phyloP scores from a whole-genome alignment of 2,888 invertebrate species.

The Buathra laborator region DNA sequence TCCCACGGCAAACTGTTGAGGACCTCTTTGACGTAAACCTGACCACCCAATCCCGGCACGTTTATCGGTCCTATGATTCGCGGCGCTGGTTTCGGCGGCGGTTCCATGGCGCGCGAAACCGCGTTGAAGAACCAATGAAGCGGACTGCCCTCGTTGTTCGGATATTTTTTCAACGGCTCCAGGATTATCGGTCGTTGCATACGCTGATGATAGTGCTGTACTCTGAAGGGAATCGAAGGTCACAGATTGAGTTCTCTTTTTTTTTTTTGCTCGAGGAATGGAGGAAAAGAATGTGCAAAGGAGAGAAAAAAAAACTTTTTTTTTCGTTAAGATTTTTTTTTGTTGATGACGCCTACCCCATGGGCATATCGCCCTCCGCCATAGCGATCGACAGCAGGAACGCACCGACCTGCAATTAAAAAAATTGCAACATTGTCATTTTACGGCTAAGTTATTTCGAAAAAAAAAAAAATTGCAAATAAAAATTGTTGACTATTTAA shows the following conservation, averaged over 20 bases:
- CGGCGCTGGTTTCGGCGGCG: slow-evolving; percentile 59
- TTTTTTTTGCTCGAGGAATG: neutral
- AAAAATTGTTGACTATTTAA: too few species aligned
- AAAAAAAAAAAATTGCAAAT: too few species aligned
- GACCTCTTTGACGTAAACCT: slow-evolving; percentile 76
- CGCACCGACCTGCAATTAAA: slow-evolving; percentile 71
- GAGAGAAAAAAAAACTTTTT: neutral
- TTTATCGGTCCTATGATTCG: slow-evolving; percentile 76
- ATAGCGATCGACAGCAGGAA: slow-evolving; percentile 70
- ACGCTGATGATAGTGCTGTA: slow-evolving; percentile 51
- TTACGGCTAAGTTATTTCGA: neutral
- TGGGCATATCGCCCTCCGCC: slow-evolving; percentile 67
- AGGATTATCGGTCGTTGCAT: slow-evolving; percentile 71
- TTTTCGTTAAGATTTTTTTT: slow-evolving; percentile 15
- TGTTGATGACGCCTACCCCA: slow-evolving; percentile 64
- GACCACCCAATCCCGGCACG: slow-evolving; percentile 75
- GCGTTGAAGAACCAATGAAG: slow-evolving; percentile 74
- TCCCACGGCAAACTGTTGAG: slow-evolving; percentile 68
- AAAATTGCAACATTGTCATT: slow-evolving; percentile 2
- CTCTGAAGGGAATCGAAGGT: slow-evolving; percentile 32
- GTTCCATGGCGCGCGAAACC: slow-evolving; percentile 62
- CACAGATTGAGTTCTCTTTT: neutral
- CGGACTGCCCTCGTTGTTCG: slow-evolving; percentile 62
- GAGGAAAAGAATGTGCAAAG: neutral
- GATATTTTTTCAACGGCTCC: slow-evolving; percentile 72